Base-by-base conservation (phyloP, 2,113 vertebrate genomes). In the Solea solea region DNA sequence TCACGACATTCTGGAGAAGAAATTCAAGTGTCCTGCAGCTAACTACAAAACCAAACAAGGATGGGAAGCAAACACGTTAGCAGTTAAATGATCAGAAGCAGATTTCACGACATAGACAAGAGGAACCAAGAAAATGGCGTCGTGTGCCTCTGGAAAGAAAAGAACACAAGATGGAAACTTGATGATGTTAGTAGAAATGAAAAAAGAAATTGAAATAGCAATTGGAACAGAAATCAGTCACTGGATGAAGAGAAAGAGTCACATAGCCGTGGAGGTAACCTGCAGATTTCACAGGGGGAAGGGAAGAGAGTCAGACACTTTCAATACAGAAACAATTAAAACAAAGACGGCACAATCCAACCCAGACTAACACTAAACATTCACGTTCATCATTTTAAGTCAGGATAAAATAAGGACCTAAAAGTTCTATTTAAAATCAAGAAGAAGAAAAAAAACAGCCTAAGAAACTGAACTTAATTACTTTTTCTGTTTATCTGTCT, bases 201-300 rank as follows among this genome's bases (percentile, higher is more conserved):
- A 84, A 72, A 74, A 85, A n/a, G n/a, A 83, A 84, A 81, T 75
- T 80, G 68, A 77, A 80, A 80, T 21, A 69, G 66, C 57, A 78
- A 86, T 73, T 66, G 5, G 12, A 48, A 85, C 78, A 89, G 69
- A 85, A 84, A 90, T 77, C 48, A 42, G 74, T 89, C 83, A 89
- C 77, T 68, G 69, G 78, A 87, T 76, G 83, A 78, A 88, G 69
- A 89, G 66, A 82, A 77, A 64, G 74, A 86, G 61, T 91, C 85
- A 86, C 87, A 87, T 44, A 78, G 82, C 81, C 83, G 34, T 49
- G 61, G 76, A 80, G 62, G 70, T 81, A 78, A 90, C 90, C 92
- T 93, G 88, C 87, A 89, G 88, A 90, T 90, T 91, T 89, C 84
- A 91, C 90, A 93, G 78, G 85, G 85, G 92, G 86, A 91, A 92